Evolutionary conservation across 1,140 invertebrate genomes (phyloP).

Genomic region (Drosophila ogumai): DNA sequence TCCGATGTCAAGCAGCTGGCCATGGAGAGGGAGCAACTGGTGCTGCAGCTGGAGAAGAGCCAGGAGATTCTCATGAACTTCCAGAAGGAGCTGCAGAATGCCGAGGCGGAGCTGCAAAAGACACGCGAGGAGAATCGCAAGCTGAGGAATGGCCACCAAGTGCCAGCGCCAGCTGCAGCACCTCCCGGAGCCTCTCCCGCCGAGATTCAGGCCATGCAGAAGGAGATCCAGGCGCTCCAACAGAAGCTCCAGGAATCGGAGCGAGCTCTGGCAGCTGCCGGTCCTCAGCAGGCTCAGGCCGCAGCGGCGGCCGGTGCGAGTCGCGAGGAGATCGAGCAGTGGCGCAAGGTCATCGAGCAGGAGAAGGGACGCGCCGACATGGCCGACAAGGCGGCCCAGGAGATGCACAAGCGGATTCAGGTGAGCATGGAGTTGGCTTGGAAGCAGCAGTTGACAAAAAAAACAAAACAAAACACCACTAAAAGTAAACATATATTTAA

Average conservation of each 20-base stretch:
- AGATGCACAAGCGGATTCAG: conserved; percentile 92
- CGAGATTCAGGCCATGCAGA: conserved; percentile 86
- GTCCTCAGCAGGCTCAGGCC: conserved; percentile 85
- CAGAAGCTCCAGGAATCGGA: conserved; percentile 88
- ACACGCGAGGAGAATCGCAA: conserved; percentile 92
- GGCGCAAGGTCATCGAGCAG: conserved; percentile 91
- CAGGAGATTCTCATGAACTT: conserved; percentile 97
- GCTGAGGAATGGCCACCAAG: conserved; percentile 86
- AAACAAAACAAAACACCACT: neutral
- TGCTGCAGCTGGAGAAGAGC: conserved; percentile 95
- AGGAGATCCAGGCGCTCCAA: conserved; percentile 85
- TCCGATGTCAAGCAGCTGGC: conserved; percentile 93
- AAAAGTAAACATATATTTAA: neutral
- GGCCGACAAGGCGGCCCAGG: conserved; percentile 88
- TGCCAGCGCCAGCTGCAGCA: conserved; percentile 54
- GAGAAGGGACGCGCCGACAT: conserved; percentile 90
- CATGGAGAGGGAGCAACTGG: conserved; percentile 93
- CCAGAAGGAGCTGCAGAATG: conserved; percentile 94
- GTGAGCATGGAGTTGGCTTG: conserved; percentile 54
- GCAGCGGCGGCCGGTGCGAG: conserved; percentile 84
- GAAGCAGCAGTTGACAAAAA: neutral
- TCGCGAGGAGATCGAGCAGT: conserved; percentile 90
- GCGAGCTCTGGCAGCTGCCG: conserved; percentile 85
- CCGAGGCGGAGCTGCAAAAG: conserved; percentile 92
- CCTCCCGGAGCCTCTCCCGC: conserved; percentile 71